Evolutionary conservation across 1,140 invertebrate species (phyloP).

Genomic region (Drosophila sp.): DNA sequence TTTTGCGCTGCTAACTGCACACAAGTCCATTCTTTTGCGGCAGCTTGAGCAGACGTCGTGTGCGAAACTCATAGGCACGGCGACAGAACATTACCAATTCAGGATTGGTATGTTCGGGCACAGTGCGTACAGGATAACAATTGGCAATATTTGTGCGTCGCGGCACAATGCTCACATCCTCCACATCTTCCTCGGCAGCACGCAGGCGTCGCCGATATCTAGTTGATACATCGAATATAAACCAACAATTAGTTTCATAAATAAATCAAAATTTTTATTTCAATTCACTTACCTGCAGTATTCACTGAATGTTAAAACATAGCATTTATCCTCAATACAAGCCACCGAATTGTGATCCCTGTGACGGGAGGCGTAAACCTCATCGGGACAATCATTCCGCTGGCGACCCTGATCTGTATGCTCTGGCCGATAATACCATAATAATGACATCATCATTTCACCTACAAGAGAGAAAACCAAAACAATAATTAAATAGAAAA

Average conservation of each 20-base stretch:
- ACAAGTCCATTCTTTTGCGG: conserved; percentile 81
- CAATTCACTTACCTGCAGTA: conserved; percentile 92
- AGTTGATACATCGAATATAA: neutral
- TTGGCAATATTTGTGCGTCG: conserved; percentile 68
- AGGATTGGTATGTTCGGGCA: conserved; percentile 88
- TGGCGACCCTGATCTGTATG: conserved; percentile 95
- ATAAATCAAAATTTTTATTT: neutral
- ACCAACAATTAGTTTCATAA: too few relatives aligned
- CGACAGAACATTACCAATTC: conserved; percentile 97
- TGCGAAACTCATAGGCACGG: conserved; percentile 96
- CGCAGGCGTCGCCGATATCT: conserved; percentile 85
- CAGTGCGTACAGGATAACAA: conserved; percentile 83
- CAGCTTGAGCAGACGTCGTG: conserved; percentile 90
- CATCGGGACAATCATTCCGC: conserved; percentile 91
- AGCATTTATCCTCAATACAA: conserved; percentile 99
- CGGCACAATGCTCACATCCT: conserved; percentile 73
- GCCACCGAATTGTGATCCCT: conserved; percentile 97
- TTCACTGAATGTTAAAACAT: conserved; percentile 97
- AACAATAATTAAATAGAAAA: conserved; percentile 10
- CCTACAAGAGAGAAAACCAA: conserved; percentile 84
- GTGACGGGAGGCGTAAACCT: conserved; percentile 97
- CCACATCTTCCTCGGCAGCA: conserved; percentile 85
- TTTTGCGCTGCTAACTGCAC: conserved; percentile 32
- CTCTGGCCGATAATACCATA: conserved; percentile 99
- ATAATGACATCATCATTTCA: conserved; percentile 97